Conservation (phyloP, 2,888 invertebrate genomes). For the Pilophorus perplexus region DNA sequence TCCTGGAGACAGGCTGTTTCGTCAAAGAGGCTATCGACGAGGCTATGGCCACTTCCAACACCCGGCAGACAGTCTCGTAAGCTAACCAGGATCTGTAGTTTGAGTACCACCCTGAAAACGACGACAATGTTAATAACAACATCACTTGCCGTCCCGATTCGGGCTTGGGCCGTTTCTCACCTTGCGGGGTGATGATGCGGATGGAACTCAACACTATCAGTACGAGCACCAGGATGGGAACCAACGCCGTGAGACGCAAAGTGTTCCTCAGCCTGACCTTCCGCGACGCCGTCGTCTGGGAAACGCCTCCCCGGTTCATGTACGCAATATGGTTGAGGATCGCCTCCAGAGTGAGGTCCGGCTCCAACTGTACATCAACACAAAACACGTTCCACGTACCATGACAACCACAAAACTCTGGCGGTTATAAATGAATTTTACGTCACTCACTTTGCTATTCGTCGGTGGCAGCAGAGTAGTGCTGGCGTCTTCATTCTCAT, state of each 20-base stretch:
- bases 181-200: conserved; percentile 32
- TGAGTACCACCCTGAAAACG: conserved; percentile 40
- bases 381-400: too few relatives aligned
- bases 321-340: conserved; percentile 59
- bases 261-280: conserved; percentile 49
- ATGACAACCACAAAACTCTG: background rate
- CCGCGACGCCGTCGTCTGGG: conserved; percentile 24
- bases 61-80: conserved; percentile 57
- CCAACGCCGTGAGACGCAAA: conserved; percentile 57
- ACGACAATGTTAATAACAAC: conserved; percentile 11
- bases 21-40: conserved; percentile 59
- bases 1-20: conserved; percentile 56
- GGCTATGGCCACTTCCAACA: conserved; percentile 56
- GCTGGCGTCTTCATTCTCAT: conserved; percentile 52
- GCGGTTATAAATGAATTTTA: too few relatives aligned
- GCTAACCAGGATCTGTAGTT: conserved; percentile 59
- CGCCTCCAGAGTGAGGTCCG: conserved; percentile 55
- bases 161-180: conserved; percentile 18
- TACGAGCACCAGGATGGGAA: conserved; percentile 56
- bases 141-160: background rate
- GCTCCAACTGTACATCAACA: conserved; percentile 23
- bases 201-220: conserved; percentile 28
- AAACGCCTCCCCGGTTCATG: conserved; percentile 54
- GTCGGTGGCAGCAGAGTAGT: conserved; percentile 52
- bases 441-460: conserved; percentile 19